Conservation (phyloP, 2,113 vertebrate species). For the Cercopithecus mona region DNA sequence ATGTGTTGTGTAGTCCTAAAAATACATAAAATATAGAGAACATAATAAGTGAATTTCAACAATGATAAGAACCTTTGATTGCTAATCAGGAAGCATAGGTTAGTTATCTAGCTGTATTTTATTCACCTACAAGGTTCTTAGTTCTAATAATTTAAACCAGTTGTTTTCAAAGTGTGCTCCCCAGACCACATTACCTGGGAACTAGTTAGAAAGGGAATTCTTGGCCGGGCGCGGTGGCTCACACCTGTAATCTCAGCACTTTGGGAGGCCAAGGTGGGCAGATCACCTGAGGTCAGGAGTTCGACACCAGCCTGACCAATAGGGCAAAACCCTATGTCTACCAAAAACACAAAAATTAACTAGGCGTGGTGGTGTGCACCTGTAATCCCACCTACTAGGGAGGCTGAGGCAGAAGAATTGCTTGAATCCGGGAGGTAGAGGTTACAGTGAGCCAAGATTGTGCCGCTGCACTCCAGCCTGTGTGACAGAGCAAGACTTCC, state of each 20-base stretch:
- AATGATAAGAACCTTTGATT: background rate
- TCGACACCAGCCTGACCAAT: too few relatives aligned
- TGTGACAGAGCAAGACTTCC: too few relatives aligned
- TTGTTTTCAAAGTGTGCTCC: conserved; percentile 23
- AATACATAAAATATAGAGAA: background rate
- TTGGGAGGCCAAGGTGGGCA: too few relatives aligned
- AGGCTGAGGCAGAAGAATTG: too few relatives aligned
- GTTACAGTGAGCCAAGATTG: too few relatives aligned
- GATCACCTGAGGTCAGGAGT: too few relatives aligned
- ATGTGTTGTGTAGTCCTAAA: background rate
- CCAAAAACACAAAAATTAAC: background rate
- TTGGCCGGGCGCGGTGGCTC: too few relatives aligned
- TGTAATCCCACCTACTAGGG: too few relatives aligned
- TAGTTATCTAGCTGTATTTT: background rate
- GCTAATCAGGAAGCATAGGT: background rate
- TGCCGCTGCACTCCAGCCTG: too few relatives aligned
- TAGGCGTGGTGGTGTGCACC: too few relatives aligned
- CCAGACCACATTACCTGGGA: background rate
- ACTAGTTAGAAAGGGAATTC: conserved; percentile 1
- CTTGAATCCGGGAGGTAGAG: too few relatives aligned
- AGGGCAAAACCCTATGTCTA: background rate
- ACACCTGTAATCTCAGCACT: too few relatives aligned
- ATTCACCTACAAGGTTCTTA: background rate
- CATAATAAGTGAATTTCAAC: background rate
- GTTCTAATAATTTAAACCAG: background rate